These are phyloP conservation scores for Pelusios castaneus DNA, from an alignment of 2,113 vertebrate species.

Conservation along the genomic window DNA sequence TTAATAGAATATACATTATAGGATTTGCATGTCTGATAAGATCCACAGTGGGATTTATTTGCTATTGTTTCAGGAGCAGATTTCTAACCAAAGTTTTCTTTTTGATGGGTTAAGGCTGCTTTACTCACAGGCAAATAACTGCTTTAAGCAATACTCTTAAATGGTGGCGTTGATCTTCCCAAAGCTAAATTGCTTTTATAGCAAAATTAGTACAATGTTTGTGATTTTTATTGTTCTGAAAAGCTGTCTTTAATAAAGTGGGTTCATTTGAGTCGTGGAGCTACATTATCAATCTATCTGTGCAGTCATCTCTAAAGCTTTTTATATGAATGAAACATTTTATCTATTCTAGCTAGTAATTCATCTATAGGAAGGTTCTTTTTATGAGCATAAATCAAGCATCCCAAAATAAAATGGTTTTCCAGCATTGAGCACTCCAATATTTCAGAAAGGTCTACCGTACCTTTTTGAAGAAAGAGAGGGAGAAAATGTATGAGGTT, in stretches of 20 bases:
- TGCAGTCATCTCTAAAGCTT: slow-evolving; percentile 34
- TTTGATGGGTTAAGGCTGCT: slow-evolving; percentile 24
- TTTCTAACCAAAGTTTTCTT: background rate
- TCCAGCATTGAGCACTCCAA: background rate
- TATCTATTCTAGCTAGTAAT: background rate
- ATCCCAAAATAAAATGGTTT: slow-evolving; percentile 13
- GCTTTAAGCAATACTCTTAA: background rate
- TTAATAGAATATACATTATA: background rate
- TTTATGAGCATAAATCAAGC: slow-evolving; percentile 34
- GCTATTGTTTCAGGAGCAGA: slow-evolving; percentile 23
- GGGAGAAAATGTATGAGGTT: background rate
- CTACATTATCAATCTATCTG: slow-evolving; percentile 3
- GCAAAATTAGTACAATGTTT: slow-evolving; percentile 54
- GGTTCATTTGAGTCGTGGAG: slow-evolving; percentile 27
- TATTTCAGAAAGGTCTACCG: background rate
- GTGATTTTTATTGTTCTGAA: slow-evolving; percentile 32
- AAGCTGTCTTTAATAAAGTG: slow-evolving; percentile 26
- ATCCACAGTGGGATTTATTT: slow-evolving; percentile 28
- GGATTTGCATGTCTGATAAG: slow-evolving; percentile 22
- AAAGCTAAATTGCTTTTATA: slow-evolving; percentile 38
- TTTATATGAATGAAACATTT: slow-evolving; percentile 43
- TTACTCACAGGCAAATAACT: slow-evolving; percentile 25
- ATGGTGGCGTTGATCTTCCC: slow-evolving; percentile 24
- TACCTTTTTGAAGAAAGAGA: slow-evolving; percentile 9
- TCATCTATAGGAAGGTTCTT: background rate